Evolutionary conservation across 1,140 invertebrate genomes (phyloP).

Genomic region (Pygmarrhopalites habei): DNA sequence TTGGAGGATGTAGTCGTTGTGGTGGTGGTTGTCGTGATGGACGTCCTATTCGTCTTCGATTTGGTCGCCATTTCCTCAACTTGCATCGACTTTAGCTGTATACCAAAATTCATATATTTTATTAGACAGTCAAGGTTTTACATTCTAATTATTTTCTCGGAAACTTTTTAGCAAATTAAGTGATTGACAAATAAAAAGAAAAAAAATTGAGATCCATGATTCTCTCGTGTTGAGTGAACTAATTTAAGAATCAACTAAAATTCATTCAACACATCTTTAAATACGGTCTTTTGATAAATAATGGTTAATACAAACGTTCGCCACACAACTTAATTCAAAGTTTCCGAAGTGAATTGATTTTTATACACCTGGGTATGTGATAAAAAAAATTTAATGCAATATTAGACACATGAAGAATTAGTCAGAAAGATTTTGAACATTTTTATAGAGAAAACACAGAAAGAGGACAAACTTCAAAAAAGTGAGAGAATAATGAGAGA

Average conservation of each 20-base stretch:
- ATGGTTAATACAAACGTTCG: not conserved
- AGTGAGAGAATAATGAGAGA: not conserved
- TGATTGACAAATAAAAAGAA: too few relatives aligned
- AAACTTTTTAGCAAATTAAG: too few relatives aligned
- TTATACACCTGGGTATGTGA: not conserved
- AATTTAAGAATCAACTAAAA: not conserved
- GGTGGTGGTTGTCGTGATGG: slow-evolving; percentile 1
- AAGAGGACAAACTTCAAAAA: not conserved
- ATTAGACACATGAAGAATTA: not conserved
- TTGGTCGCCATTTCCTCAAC: not conserved
- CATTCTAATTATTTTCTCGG: not conserved
- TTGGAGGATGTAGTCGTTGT: not conserved
- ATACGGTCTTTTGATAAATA: not conserved
- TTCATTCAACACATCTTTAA: not conserved
- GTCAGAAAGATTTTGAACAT: not conserved
- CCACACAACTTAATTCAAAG: not conserved
- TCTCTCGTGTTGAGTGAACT: not conserved
- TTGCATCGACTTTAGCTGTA: slow-evolving; percentile 1
- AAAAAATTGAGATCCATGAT: not conserved
- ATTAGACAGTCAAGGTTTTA: not conserved
- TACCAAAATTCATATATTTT: not conserved
- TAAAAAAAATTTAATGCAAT: not conserved
- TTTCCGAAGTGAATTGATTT: not conserved
- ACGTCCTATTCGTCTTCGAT: not conserved
- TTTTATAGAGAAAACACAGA: not conserved